Evolutionary conservation across 2,797 vertebrate genomes (phyloP).

Genomic region (Channallabes apus): DNA sequence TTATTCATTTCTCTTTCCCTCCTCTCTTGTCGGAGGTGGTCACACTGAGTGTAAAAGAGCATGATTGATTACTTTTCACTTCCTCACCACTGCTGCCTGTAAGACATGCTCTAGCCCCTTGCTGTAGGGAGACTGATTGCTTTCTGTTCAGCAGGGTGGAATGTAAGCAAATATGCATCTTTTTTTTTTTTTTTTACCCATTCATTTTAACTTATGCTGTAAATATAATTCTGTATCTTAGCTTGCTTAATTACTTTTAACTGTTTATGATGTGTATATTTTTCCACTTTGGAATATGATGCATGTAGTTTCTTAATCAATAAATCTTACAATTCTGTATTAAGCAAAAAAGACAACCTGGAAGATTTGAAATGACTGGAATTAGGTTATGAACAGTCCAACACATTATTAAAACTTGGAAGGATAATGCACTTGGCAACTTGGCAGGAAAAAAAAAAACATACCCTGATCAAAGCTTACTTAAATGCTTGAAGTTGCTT

Average conservation of each 20-base stretch:
- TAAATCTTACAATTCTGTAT: neutral
- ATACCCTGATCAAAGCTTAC: no score
- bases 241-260: neutral
- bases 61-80: slow-evolving; percentile 63
- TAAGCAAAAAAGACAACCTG: no score
- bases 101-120: slow-evolving; percentile 46
- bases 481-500: no score
- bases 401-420: no score
- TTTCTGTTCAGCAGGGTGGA: no score
- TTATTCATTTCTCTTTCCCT: slow-evolving; percentile 30
- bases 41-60: slow-evolving; percentile 62
- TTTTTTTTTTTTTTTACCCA: neutral
- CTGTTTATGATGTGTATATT: neutral
- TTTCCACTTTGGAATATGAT: neutral
- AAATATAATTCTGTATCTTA: neutral
- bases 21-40: slow-evolving; percentile 19
- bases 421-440: no score
- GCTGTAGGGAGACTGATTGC: slow-evolving; percentile 30
- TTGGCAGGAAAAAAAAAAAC: no score
- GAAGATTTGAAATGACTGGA: no score
- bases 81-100: slow-evolving; percentile 53
- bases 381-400: no score
- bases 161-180: neutral
- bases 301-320: neutral
- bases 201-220: neutral